Conservation (phyloP, 2,888 invertebrate species). For the Arctia plantaginis region DNA sequence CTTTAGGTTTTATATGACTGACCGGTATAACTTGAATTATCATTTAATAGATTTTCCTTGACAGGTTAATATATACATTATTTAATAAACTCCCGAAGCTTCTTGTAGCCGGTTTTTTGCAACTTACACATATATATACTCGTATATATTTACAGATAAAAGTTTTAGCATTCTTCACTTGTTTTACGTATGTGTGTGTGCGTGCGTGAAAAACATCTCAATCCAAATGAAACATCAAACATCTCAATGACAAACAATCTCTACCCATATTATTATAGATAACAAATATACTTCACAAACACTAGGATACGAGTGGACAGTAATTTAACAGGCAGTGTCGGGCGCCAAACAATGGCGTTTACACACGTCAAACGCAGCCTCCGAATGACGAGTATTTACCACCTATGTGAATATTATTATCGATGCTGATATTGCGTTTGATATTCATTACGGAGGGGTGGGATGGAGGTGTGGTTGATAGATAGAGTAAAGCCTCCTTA, state of each 20-base stretch:
- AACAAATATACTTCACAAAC: constrained; percentile 31
- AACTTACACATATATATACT: no score
- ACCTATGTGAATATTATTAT: constrained; percentile 1
- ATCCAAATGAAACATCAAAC: no score
- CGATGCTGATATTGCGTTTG: constrained; percentile 1
- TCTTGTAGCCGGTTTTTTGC: no score
- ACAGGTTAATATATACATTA: background rate
- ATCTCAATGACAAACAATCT: no score
- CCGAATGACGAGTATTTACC: constrained; percentile 19
- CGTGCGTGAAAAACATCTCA: background rate
- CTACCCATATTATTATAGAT: background rate
- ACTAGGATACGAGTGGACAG: constrained; percentile 34
- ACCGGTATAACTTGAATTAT: background rate
- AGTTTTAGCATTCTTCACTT: background rate
- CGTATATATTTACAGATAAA: background rate
- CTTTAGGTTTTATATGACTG: background rate
- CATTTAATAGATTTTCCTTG: no score
- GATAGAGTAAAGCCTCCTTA: background rate
- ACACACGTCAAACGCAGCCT: constrained; percentile 39
- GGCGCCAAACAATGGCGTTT: constrained; percentile 43
- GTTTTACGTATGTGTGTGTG: background rate
- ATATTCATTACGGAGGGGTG: background rate
- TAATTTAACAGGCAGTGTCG: constrained; percentile 47
- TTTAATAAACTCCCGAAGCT: no score
- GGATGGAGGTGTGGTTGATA: background rate